These are phyloP conservation scores for Rhinolophus ferrumequinum DNA, from an alignment of 2,113 vertebrate species.

Conservation along the genomic window DNA sequence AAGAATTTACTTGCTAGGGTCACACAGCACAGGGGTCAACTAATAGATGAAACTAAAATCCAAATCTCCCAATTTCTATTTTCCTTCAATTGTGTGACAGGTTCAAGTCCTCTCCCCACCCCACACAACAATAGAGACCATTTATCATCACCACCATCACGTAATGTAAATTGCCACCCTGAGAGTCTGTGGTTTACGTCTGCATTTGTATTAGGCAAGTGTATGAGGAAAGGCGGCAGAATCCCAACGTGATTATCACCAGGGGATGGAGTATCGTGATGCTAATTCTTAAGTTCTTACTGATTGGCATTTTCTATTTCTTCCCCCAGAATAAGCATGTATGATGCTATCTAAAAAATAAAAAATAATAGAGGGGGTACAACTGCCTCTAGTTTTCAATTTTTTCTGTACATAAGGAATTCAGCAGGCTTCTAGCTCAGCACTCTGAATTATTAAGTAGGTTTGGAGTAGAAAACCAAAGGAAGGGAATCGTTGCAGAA, in stretches of 20 bases:
- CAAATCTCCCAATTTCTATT: background rate
- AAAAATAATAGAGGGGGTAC: background rate
- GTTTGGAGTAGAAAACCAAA: background rate
- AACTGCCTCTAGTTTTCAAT: background rate
- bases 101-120: background rate
- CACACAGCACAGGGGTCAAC: background rate
- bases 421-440: background rate
- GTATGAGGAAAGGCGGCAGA: slow-evolving; percentile 11
- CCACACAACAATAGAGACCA: background rate
- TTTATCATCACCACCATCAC: background rate
- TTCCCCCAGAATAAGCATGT: background rate
- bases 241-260: background rate
- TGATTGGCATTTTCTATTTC: background rate
- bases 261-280: background rate
- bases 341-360: background rate
- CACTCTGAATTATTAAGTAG: background rate
- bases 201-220: background rate
- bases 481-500: background rate
- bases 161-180: background rate
- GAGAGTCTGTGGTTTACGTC: background rate
- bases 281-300: background rate
- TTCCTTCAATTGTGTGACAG: background rate
- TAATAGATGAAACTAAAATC: slow-evolving; percentile 20
- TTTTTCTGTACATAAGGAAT: background rate
- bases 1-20: background rate